Conservation (phyloP, 64 coral and sea anemone species). For the Hydrozoanthus tunicans region DNA sequence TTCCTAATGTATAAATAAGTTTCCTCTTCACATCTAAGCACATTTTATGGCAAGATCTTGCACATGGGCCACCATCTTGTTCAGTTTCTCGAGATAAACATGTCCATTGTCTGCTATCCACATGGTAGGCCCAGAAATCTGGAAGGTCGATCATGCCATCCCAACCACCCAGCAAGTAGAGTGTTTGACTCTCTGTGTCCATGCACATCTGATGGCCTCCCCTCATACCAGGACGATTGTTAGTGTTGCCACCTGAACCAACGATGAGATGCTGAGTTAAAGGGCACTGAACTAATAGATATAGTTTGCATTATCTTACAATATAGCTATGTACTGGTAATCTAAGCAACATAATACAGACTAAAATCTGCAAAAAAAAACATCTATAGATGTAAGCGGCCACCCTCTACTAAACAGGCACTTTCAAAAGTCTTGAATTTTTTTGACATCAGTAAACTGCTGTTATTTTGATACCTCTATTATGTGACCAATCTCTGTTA, state of each 20-base stretch:
- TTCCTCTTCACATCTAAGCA: constrained; percentile 91
- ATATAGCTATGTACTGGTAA: background rate
- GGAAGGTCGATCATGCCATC: constrained; percentile 87
- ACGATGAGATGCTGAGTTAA: background rate
- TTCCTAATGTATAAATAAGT: constrained; percentile 92
- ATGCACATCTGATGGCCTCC: constrained; percentile 99
- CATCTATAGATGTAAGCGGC: no score
- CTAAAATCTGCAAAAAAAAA: no score
- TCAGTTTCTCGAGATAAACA: constrained; percentile 92
- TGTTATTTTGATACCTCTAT: no score
- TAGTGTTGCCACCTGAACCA: constrained; percentile 46
- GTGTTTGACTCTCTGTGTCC: constrained; percentile 81
- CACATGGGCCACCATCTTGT: constrained; percentile 91
- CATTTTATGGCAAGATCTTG: constrained; percentile 97
- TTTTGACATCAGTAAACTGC: no score
- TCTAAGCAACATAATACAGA: no score
- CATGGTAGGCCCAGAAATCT: constrained; percentile 92
- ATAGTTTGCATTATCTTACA: background rate
- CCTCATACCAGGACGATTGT: constrained; percentile 86
- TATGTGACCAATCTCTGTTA: no score
- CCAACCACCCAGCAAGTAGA: constrained; percentile 95
- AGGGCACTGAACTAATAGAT: background rate
- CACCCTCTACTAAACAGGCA: no score
- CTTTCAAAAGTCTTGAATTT: no score
- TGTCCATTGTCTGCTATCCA: constrained; percentile 68